A percentile compares a stretch with the other conserved stretches of the same genome.
Evolutionary conservation across 2,797 vertebrate genomes (phyloP).

Genomic region (Gambusia yucatana): DNA sequence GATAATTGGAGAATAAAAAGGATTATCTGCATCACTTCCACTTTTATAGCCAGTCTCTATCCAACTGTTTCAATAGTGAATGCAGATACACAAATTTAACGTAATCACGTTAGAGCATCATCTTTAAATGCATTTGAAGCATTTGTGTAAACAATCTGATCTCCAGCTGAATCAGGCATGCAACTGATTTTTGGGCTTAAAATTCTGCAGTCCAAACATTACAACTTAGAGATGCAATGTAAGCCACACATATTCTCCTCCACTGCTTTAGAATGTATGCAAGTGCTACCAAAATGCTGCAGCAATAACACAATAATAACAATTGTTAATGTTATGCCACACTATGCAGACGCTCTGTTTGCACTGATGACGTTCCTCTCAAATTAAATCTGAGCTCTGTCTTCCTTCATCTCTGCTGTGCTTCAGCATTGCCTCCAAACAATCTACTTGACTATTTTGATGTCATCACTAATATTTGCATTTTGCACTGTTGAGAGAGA

Average conservation of each 20-base stretch:
- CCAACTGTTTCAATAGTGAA: not conserved
- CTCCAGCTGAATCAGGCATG: not conserved
- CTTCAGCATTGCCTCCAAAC: not conserved
- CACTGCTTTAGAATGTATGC: not conserved
- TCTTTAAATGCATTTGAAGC: not conserved
- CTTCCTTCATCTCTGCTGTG: not conserved
- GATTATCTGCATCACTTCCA: not conserved
- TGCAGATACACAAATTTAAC: not conserved
- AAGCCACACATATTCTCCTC: not conserved
- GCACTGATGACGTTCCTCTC: not conserved
- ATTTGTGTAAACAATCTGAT: not conserved
- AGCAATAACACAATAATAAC: not conserved
- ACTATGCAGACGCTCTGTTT: not conserved
- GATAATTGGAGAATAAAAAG: not conserved
- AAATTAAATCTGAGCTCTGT: not conserved
- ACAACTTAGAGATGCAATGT: not conserved
- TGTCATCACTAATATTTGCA: not conserved
- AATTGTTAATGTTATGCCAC: not conserved
- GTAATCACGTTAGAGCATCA: not conserved
- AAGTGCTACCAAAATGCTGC: not conserved
- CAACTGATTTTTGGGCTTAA: not conserved
- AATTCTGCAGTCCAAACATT: not conserved
- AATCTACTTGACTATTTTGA: not conserved
- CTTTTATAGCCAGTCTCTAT: not conserved
- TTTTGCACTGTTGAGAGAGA: not conserved